Evolutionary conservation across 2,797 vertebrate genomes (phyloP).

Genomic region (Anguilla obscura): DNA sequence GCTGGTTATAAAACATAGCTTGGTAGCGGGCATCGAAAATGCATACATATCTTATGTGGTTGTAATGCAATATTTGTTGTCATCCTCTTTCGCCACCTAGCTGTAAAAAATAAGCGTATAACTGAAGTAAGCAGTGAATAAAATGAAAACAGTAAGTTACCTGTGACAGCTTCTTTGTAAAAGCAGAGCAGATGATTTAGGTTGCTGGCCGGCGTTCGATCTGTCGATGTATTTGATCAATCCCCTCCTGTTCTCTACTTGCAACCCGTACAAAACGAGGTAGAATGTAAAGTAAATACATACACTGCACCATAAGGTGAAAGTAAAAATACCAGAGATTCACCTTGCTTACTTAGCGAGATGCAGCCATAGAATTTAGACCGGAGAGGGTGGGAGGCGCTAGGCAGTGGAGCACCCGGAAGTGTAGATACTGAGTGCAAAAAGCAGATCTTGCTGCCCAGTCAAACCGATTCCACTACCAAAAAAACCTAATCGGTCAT

Average conservation of each 20-base stretch:
- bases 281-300: neutral
- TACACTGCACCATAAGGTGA: neutral
- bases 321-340: neutral
- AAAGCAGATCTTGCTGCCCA: too few species aligned
- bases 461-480: too few species aligned
- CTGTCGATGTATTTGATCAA: neutral
- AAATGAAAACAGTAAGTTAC: neutral
- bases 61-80: neutral
- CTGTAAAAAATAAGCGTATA: neutral
- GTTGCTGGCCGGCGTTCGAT: neutral
- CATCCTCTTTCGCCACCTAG: neutral
- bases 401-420: neutral
- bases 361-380: neutral
- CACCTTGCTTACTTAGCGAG: neutral
- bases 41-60: neutral
- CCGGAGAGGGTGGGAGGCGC: neutral
- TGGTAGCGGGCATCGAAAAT: neutral
- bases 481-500: too few species aligned
- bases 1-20: neutral
- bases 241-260: neutral
- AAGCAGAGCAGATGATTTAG: neutral
- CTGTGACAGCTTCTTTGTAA: neutral
- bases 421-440: neutral
- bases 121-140: neutral
- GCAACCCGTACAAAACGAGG: neutral